Percentiles rank a stretch among this genome's conserved stretches.
phyloP scores from a whole-genome alignment of 1,140 invertebrate species.

The Oscheius sp. region DNA sequence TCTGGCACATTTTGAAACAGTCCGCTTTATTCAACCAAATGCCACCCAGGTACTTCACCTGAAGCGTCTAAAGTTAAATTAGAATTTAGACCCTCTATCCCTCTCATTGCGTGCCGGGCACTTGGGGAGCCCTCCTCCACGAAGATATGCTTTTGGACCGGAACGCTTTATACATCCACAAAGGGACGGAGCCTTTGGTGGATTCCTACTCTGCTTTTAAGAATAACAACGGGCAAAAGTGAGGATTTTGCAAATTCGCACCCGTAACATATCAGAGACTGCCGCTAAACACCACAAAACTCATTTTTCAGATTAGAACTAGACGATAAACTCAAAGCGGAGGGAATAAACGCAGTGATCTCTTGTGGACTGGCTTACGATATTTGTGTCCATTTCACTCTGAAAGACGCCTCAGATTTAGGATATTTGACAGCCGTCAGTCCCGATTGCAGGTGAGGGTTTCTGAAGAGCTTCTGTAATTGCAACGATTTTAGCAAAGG shows the following conservation, averaged over 20 bases:
- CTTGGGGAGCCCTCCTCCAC: slow-evolving; percentile 87
- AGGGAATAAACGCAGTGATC: slow-evolving; percentile 83
- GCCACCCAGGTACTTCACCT: slow-evolving; percentile 26
- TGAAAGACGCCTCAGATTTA: slow-evolving; percentile 63
- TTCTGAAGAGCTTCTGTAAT: background rate
- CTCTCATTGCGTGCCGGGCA: slow-evolving; percentile 85
- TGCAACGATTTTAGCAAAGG: background rate
- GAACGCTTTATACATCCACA: slow-evolving; percentile 69
- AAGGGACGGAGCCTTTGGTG: slow-evolving; percentile 86
- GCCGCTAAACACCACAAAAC: background rate
- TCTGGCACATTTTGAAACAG: slow-evolving; percentile 75
- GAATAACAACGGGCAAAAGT: slow-evolving; percentile 84
- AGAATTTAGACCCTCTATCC: slow-evolving; percentile 82
- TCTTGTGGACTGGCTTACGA: slow-evolving; percentile 91
- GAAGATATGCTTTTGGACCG: slow-evolving; percentile 73
- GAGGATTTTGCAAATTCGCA: background rate
- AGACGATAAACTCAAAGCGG: slow-evolving; percentile 73
- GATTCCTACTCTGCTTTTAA: slow-evolving; percentile 96
- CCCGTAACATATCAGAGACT: background rate
- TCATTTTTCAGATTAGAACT: slow-evolving; percentile 72
- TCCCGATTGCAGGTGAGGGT: background rate
- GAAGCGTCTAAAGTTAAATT: slow-evolving; percentile 71
- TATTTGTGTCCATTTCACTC: slow-evolving; percentile 73
- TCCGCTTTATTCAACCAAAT: slow-evolving; percentile 69
- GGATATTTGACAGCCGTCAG: slow-evolving; percentile 5